A percentile compares a stretch with the other conserved stretches of the same genome.
Evolutionary conservation across 1,140 invertebrate species (phyloP).

Genomic region (Drosophila sp.): DNA sequence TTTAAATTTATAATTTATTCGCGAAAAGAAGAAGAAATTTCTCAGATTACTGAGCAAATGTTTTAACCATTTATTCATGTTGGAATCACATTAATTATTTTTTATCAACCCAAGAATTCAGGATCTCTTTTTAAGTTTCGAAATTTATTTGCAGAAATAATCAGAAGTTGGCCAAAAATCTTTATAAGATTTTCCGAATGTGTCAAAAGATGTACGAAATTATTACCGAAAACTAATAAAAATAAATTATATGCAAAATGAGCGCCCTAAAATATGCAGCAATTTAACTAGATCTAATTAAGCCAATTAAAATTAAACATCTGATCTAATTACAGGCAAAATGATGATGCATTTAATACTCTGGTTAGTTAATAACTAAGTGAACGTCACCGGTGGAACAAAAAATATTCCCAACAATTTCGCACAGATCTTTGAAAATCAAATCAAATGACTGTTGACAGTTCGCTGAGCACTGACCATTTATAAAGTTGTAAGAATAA

Average conservation of each 20-base stretch:
- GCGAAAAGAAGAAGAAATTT: too few relatives aligned
- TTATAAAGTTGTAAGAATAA: conserved; percentile 51
- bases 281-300: not conserved
- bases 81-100: too few relatives aligned
- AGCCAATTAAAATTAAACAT: not conserved
- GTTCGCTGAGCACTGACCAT: conserved; percentile 52
- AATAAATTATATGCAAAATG: not conserved
- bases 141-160: too few relatives aligned
- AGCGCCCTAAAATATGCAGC: not conserved
- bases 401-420: conserved; percentile 23
- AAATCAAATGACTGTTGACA: conserved; percentile 52
- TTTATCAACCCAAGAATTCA: too few relatives aligned
- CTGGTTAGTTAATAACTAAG: not conserved
- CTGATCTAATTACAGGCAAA: not conserved
- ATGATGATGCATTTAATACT: not conserved
- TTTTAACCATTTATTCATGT: too few relatives aligned
- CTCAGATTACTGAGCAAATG: too few relatives aligned
- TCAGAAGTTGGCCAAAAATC: too few relatives aligned
- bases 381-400: not conserved
- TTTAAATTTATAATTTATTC: too few relatives aligned
- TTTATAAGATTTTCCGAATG: too few relatives aligned
- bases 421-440: conserved; percentile 18
- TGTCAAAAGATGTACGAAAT: too few relatives aligned
- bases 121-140: too few relatives aligned
- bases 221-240: not conserved